phyloP scores from a whole-genome alignment of 2,113 vertebrate genomes.

The Muntiacus reevesi region DNA sequence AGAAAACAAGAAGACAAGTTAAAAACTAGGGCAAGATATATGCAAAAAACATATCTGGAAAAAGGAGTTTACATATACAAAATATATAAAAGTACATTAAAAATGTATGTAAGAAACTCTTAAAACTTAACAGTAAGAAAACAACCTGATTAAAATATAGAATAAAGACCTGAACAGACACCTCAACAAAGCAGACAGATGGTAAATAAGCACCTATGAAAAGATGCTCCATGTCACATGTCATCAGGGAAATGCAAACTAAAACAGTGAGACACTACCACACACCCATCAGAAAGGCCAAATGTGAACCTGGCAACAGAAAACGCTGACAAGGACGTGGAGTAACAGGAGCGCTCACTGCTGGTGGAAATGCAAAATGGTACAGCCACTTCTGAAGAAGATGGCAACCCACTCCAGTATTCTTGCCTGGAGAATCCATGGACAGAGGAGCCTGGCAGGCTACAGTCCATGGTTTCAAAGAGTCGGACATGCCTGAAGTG shows the following conservation, averaged over 20 bases:
- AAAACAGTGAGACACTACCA: too few relatives aligned
- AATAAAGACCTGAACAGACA: not conserved
- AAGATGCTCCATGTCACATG: not conserved
- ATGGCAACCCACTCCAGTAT: not conserved
- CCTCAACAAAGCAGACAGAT: not conserved
- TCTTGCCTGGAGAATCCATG: not conserved
- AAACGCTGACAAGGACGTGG: accelerated
- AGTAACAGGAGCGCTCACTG: not conserved
- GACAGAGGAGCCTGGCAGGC: not conserved
- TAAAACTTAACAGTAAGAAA: not conserved
- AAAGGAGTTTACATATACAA: not conserved
- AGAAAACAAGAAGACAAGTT: not conserved
- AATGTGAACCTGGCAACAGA: not conserved
- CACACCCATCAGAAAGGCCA: not conserved
- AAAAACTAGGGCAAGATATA: not conserved
- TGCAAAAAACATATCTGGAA: not conserved
- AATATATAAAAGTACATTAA: not conserved
- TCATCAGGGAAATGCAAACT: not conserved
- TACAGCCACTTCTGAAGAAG: not conserved
- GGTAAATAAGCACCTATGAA: not conserved
- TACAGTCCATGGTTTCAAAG: not conserved
- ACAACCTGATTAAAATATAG: not conserved
- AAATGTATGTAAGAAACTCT: not conserved
- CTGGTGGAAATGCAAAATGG: accelerated
- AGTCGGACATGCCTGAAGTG: not conserved